Base-by-base conservation (phyloP, 2,888 invertebrate genomes). In the Galerucella nymphaeae region DNA sequence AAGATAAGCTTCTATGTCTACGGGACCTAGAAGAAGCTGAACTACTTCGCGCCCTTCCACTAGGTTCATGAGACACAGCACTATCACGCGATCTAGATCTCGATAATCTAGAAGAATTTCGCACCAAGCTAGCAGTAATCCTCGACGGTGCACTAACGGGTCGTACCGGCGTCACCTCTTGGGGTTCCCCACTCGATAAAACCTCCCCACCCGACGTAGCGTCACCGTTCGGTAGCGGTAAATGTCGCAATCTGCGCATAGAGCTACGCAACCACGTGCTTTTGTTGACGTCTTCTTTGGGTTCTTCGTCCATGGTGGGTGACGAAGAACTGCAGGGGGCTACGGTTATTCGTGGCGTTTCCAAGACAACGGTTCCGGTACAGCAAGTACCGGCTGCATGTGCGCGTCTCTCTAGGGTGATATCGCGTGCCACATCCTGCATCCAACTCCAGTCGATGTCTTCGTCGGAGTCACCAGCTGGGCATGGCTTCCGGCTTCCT, bases 171-270 rank as follows among this genome's bases (percentile, higher is more conserved):
- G 76, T 59, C 62, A 76, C 72, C 77, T 71, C 82, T 80, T 75
- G 79, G 18, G 65, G 30, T 59, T 62, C 74, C 65, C 42, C 72
- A 48, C 42, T 57, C 23, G 70, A 68, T 55, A 58, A 66, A 45
- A 59, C 70, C 11, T 62, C 74, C 65, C 53, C 72, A 23, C 48
- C 59, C 23, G 70, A 69, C 58, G 61, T 67, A 53, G 61, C 70
- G 20, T 79, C 81, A 64, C 81, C 83, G 76, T 80, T 88, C n/a
- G 88, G 88, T 53, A 89, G 79, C 59, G 87, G 84, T 70, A 89
- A 82, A 76, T 89, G 90, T 42, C 88, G 87, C 66, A 90, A 82
- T 16, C 89, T 86, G 69, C 90, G 86, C 90, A 90, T 90, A 41
- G 90, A 90, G 62, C 86, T 88, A 73, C 90, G 87, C 79, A 89